Evolutionary conservation across 37 sponge, comb jelly and placozoan species (phyloP).

Genomic region (Spongia lamella): DNA sequence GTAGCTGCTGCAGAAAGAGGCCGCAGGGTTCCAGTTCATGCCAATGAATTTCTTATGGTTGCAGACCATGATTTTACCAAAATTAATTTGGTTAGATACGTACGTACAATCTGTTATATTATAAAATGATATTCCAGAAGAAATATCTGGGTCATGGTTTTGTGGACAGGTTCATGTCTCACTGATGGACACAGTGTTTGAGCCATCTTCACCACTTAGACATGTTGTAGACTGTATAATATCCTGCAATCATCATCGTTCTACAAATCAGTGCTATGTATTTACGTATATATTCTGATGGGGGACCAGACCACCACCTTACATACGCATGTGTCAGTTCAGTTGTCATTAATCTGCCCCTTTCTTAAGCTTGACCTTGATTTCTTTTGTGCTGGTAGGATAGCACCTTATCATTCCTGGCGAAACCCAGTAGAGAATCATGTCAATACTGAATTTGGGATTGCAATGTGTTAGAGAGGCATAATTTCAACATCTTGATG

Average conservation of each 20-base stretch:
- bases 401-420: neutral
- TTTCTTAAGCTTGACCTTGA: constrained; percentile 10
- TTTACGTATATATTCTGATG: constrained; percentile 9
- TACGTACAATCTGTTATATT: neutral
- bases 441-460: too few relatives aligned
- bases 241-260: neutral
- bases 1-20: constrained; percentile 23
- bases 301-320: constrained; percentile 7
- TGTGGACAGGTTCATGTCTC: constrained; percentile 8
- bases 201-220: constrained; percentile 21
- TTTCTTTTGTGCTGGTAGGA: constrained; percentile 3
- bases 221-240: neutral
- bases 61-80: constrained; percentile 28
- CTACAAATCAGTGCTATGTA: too few relatives aligned
- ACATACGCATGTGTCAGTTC: constrained; percentile 3
- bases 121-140: constrained; percentile 9
- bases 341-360: neutral
- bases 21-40: neutral
- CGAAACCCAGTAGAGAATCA: constrained; percentile 10
- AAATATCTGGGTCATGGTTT: constrained; percentile 2
- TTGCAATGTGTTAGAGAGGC: too few relatives aligned
- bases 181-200: constrained; percentile 8
- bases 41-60: neutral
- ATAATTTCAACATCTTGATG: too few relatives aligned
- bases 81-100: too few relatives aligned